phyloP scores from a whole-genome alignment of 2,888 invertebrate species.

The Acronicta psi region DNA sequence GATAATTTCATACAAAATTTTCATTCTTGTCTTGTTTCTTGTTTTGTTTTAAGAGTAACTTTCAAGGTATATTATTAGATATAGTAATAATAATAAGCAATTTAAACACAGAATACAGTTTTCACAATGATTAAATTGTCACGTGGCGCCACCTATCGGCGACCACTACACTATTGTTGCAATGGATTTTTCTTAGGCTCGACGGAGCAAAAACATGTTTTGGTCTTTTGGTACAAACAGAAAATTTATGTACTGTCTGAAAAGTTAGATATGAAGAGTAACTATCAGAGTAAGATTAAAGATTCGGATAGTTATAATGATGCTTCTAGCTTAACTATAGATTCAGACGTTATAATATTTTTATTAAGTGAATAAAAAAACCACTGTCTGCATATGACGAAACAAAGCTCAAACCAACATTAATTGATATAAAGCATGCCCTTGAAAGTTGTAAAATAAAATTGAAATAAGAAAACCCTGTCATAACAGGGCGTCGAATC shows the following conservation, averaged over 20 bases:
- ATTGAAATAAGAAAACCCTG: slow-evolving; percentile 5
- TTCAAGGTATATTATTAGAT: no score
- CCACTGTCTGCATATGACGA: no score
- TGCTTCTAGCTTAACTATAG: background rate
- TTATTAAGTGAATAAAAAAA: no score
- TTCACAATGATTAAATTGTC: no score
- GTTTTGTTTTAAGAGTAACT: no score
- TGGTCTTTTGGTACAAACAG: background rate
- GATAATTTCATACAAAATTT: no score
- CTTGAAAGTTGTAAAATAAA: background rate
- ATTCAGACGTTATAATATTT: background rate
- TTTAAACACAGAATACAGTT: no score
- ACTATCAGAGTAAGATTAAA: background rate
- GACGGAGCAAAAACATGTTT: slow-evolving; percentile 3
- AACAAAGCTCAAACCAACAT: no score
- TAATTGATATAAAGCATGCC: background rate
- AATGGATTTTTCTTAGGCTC: slow-evolving; percentile 3
- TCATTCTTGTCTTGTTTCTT: no score
- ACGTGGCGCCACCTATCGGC: slow-evolving; percentile 14
- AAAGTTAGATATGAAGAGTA: background rate
- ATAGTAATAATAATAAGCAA: no score
- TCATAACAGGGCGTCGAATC: slow-evolving; percentile 28
- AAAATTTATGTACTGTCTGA: background rate
- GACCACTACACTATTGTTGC: background rate
- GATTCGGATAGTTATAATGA: no score